These are phyloP conservation scores for Myodes glareolus DNA, from an alignment of 2,113 vertebrate genomes.

Conservation along the genomic window DNA sequence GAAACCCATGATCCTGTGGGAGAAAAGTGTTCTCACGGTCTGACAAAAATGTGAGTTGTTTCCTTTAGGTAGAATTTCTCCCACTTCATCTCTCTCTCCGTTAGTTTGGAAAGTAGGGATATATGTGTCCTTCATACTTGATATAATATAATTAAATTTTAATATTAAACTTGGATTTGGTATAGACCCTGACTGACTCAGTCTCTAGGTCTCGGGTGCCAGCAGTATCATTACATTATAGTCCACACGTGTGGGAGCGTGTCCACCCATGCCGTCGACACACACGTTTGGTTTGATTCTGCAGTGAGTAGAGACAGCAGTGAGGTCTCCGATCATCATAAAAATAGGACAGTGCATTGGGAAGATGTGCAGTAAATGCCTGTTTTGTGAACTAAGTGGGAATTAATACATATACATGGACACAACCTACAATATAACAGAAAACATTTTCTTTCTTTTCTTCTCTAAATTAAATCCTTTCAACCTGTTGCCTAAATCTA, in stretches of 20 bases:
- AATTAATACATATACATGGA: conserved; percentile 70
- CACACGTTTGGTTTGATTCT: conserved; percentile 55
- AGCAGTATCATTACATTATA: neutral
- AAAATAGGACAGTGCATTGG: conserved; percentile 34
- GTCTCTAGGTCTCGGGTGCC: neutral
- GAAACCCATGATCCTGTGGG: conserved; percentile 53
- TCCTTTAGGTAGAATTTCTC: conserved; percentile 55
- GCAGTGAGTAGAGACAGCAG: conserved; percentile 36
- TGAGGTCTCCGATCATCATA: conserved; percentile 52
- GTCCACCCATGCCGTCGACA: neutral
- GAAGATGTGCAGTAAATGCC: conserved; percentile 74
- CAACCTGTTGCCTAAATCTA: conserved; percentile 75
- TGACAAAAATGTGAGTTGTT: conserved; percentile 23
- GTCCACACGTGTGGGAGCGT: neutral
- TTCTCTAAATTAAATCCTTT: conserved; percentile 78
- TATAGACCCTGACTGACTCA: conserved; percentile 8
- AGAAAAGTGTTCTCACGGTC: neutral
- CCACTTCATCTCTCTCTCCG: conserved; percentile 16
- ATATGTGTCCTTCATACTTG: conserved; percentile 55
- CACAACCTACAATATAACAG: conserved; percentile 64
- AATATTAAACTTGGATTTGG: conserved; percentile 60
- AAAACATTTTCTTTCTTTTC: conserved; percentile 75
- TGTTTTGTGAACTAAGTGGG: conserved; percentile 70
- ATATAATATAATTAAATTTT: conserved; percentile 63
- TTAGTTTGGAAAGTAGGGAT: conserved; percentile 26